phyloP scores from a whole-genome alignment of 2,888 invertebrate species.

The Rosalia funebris region DNA sequence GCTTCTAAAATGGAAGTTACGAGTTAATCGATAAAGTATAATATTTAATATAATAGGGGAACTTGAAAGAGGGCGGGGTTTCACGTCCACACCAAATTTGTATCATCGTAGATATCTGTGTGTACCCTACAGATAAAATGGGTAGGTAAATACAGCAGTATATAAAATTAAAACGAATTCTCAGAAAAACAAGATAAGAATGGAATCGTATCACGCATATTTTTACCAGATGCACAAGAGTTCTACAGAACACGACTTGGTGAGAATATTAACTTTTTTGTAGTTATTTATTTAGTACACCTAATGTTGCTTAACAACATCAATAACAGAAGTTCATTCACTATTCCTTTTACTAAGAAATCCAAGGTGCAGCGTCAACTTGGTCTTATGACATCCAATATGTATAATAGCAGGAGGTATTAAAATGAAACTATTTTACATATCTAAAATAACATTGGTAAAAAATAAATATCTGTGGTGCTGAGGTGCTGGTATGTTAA shows the following conservation, averaged over 20 bases:
- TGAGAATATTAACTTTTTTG: background rate
- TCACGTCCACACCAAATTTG: conserved; percentile 26
- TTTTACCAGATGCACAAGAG: background rate
- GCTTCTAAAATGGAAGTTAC: conserved; percentile 23
- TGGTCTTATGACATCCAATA: too few relatives aligned
- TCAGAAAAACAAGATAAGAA: conserved; percentile 15
- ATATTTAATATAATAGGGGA: conserved; percentile 24
- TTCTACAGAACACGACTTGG: background rate
- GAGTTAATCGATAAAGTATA: conserved; percentile 22
- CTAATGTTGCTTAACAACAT: too few relatives aligned
- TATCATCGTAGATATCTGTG: conserved; percentile 20
- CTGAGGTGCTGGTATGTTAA: too few relatives aligned
- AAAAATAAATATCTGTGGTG: too few relatives aligned
- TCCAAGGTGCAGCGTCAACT: too few relatives aligned
- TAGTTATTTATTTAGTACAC: too few relatives aligned
- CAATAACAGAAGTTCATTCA: too few relatives aligned
- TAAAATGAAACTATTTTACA: too few relatives aligned
- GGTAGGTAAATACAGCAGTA: conserved; percentile 12
- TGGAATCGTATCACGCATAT: background rate
- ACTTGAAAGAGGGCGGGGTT: conserved; percentile 21
- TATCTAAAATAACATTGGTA: too few relatives aligned
- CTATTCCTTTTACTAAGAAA: too few relatives aligned
- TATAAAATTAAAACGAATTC: conserved; percentile 1
- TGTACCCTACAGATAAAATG: conserved; percentile 23
- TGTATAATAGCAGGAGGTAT: too few relatives aligned